Conservation (phyloP, 1,140 invertebrate species). For the Diorhabda carinulata region DNA sequence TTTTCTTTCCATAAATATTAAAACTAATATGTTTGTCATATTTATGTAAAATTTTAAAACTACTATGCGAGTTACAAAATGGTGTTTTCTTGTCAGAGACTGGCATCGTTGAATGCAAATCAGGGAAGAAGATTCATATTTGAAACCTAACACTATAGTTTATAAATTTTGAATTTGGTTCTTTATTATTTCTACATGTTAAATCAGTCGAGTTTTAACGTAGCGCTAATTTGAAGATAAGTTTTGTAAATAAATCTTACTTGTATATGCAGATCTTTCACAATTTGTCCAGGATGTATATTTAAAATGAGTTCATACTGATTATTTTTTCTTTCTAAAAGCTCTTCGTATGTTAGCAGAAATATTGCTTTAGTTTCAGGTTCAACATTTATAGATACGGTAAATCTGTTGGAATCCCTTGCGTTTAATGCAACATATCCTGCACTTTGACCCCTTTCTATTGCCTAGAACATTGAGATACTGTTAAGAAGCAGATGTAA, state of each 20-base stretch:
- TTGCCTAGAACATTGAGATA: constrained; percentile 47
- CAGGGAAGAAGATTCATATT: too few relatives aligned
- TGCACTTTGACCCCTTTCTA: constrained; percentile 56
- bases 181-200: too few relatives aligned
- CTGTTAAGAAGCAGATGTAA: not conserved
- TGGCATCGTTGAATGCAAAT: too few relatives aligned
- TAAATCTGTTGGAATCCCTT: constrained; percentile 62
- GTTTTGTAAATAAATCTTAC: constrained; percentile 26
- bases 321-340: constrained; percentile 54
- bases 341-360: constrained; percentile 63
- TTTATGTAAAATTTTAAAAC: too few relatives aligned
- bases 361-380: constrained; percentile 55
- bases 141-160: too few relatives aligned
- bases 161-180: too few relatives aligned
- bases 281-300: constrained; percentile 54
- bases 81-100: too few relatives aligned
- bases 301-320: constrained; percentile 61
- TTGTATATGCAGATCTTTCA: constrained; percentile 54
- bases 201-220: too few relatives aligned
- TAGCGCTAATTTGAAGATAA: too few relatives aligned
- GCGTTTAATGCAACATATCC: constrained; percentile 57
- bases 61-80: too few relatives aligned
- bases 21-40: too few relatives aligned
- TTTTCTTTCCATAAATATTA: too few relatives aligned
- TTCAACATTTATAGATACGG: constrained; percentile 59